Evolutionary conservation across 2,113 vertebrate species (phyloP), one percentile per base, ranked within the genome.

Genomic region (Hystrix cristata): DNA sequence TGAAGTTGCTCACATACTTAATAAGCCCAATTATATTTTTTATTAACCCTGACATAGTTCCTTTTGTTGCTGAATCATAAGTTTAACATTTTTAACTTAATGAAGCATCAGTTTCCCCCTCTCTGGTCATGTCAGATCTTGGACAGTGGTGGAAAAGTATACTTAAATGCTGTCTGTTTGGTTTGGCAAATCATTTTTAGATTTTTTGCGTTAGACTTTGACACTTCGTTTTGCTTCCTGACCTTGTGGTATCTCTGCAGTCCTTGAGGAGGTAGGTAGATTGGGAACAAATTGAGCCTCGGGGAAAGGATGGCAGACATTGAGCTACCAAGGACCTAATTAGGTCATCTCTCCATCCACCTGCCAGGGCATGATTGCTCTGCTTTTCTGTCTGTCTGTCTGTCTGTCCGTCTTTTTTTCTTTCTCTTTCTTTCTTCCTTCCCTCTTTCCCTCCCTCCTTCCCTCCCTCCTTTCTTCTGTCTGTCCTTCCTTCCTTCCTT

Each of bases 41-140:
- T 97, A 98, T 98, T 98, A 98, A 98, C 94, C 88, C 96, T 97
- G 97, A 82, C 95, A 92, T 82, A 64, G 97, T 97, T 97, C 91
- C 96, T 93, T 90, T 96, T 16, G 23, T 97, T 18, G 0, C 53
- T 98, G 97, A 98, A 94, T 98, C 98, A 96, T 89, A 80, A 55
- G 5, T 94, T 96, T 85, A 95, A 74, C 46, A 84, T 92, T 97
- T 96, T 96, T 94, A 59, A 95, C 60, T 85, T 87, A 85, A 81
- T 91, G 74, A 97, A 85, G 55, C 71, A 92, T 94, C 78, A 60
- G 0, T 92, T 92, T 72, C 51, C 51, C 7, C 62, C 19, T n/a
- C 64, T 95, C 79, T 65, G 59, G 71, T 96, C 93, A 90, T 0
- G 11, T 82, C 7, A 94, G 81, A 87, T 96, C 85, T 96, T 92